Base-by-base conservation (phyloP, 2,888 invertebrate species). In the Pheosia gnoma region DNA sequence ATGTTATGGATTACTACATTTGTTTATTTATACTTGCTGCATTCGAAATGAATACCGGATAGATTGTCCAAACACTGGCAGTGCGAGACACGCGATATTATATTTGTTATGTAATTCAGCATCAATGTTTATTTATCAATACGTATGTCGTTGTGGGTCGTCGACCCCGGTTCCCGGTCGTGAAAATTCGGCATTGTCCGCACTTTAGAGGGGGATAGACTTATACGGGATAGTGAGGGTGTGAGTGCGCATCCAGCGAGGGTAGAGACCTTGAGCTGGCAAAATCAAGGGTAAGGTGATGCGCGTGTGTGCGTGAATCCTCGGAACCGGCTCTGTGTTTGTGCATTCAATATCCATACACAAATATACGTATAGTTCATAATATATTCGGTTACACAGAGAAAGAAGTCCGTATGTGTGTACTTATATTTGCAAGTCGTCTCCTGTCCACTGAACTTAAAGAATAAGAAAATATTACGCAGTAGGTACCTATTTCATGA, bases 221-320 rank as follows among this genome's bases (percentile, higher is more conserved):
- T 80, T 86, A 91, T 87, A 71, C 82, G 75, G 76, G 72, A 78
- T 63, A 63, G 77, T 57, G 55, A 65, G 80, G 81, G 89, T 82
- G 84, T 74, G 88, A 93, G 81, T 74, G 87, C 80, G 83, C 80
- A 70, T 66, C 69, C 74, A 71, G 77, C 69, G 88, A 88, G 93
- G 93, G 93, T 92, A 91, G 93, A 92, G 93, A 93, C 93, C 93
- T 93, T 93, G 93, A 93, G 93, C 90, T 88, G 87, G 92, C 91
- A 90, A 93, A 93, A 93, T 93, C 93, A 93, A 93, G 93, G 93
- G 93, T 93, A 93, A 93, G 79, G 85, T 75, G 77, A 71, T 83
- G 80, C 68, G 74, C 58, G 66, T 81, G 93, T 91, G 90, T 90
- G 92, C 76, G 88, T 83, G 76, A 76, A 68, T 73, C 70, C 78